Evolutionary conservation across 2,797 vertebrate species (phyloP), one percentile per base, ranked within the genome.

Genomic region (Paramormyrops hopkinsi): DNA sequence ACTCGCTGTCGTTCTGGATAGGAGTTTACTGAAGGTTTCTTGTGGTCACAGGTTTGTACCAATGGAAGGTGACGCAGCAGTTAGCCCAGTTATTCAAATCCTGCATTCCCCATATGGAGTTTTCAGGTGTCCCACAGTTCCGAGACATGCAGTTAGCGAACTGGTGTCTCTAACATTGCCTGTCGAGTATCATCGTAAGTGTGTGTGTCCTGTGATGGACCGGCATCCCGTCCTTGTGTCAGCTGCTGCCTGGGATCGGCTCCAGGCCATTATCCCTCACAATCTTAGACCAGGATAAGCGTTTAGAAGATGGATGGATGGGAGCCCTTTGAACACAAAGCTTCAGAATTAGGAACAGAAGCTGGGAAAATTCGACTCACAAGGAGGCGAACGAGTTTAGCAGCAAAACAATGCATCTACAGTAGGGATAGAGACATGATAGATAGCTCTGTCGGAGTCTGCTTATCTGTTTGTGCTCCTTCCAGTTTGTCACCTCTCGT

Each of bases 401-500:
- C 33, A 51, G 8, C 86, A 90, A 69, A 89, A 91, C 79, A 25
- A 84, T 85, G 62, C 54, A 29, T 62, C 84, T 85, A 56, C 29
- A 88, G 59, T 41, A 53, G 37, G 50, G 53, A 87, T 91, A 89
- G 87, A 91, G 87, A 89, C 87, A 69, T 91, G 90, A 91, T 90
- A 90, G 90, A 92, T 92, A 88, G 89, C 91, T 76, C 89, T 90
- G 89, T 89, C 89, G 41, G 48, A 84, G 48, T 84, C 54, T 37
- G 86, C 90, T 92, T 92, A 92, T 93, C 89, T 91, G 91, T 91
- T 91, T 90, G 87, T 29, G 90, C 86, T 90, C 53, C 87, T 90
- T 89, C 82, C 51, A 82, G 69, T 86, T 51, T 89, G 89, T 91
- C 89, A 37, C 53, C 89, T 65, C 59, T 65, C 25, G 41, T 85